Conservation (phyloP, 1,140 invertebrate species). For the Cherax quadricarinatus region DNA sequence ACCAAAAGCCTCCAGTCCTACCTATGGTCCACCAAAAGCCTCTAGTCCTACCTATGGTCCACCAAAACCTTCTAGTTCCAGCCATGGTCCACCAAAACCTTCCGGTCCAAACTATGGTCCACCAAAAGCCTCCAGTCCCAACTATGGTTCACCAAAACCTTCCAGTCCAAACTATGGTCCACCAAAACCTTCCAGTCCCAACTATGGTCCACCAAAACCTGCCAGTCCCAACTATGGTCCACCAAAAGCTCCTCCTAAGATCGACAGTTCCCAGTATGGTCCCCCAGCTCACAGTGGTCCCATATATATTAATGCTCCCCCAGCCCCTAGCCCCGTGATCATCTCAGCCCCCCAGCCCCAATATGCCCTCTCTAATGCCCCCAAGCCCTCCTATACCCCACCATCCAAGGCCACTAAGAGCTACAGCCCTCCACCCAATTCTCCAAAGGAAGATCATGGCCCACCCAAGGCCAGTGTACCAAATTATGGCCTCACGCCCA, state of each 20-base stretch:
- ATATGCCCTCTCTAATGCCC: conserved; percentile 73
- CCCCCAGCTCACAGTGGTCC: conserved; percentile 68
- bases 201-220: conserved; percentile 43
- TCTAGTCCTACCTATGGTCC: conserved; percentile 45
- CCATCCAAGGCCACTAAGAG: conserved; percentile 58
- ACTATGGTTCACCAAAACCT: conserved; percentile 64
- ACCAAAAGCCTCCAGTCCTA: conserved; percentile 62
- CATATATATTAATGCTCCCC: conserved; percentile 75
- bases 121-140: conserved; percentile 40
- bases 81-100: conserved; percentile 40
- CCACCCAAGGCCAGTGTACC: conserved; percentile 42
- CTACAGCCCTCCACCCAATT: conserved; percentile 68
- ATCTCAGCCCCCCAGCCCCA: conserved; percentile 72
- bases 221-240: conserved; percentile 61
- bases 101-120: conserved; percentile 62
- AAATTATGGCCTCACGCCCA: conserved; percentile 50
- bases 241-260: conserved; percentile 64
- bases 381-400: conserved; percentile 65
- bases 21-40: conserved; percentile 66
- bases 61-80: conserved; percentile 42
- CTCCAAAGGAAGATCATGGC: conserved; percentile 18
- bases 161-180: conserved; percentile 44
- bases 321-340: conserved; percentile 74
- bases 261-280: conserved; percentile 37
- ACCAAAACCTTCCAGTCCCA: conserved; percentile 42